These are phyloP conservation scores for Metallyticus violacea DNA, from an alignment of 2,888 invertebrate species.

Conservation along the genomic window DNA sequence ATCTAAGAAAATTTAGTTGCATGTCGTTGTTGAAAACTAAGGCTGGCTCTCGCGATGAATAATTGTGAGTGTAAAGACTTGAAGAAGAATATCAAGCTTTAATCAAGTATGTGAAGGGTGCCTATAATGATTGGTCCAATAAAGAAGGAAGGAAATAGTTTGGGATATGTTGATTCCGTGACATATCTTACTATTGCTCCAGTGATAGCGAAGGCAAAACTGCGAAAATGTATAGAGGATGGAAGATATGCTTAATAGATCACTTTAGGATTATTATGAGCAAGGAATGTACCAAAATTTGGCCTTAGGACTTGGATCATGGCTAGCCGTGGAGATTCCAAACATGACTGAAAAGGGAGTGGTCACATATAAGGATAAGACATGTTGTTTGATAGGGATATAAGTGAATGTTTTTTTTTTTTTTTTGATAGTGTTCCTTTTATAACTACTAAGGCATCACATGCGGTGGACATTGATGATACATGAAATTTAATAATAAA, in stretches of 20 bases:
- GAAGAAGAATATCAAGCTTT: slow-evolving; percentile 96
- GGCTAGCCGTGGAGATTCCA: too few species aligned
- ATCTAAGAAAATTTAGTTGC: slow-evolving; percentile 84
- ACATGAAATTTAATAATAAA: too few species aligned
- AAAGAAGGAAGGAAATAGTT: slow-evolving; percentile 99
- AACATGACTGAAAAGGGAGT: too few species aligned
- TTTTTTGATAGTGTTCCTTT: too few species aligned
- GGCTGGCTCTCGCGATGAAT: slow-evolving; percentile 96
- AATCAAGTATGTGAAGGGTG: slow-evolving; percentile 88
- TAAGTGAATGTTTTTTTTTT: too few species aligned
- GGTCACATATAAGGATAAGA: too few species aligned
- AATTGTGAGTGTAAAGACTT: slow-evolving; percentile 89
- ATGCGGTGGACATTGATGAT: too few species aligned
- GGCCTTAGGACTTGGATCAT: too few species aligned
- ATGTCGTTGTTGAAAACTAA: slow-evolving; percentile 94
- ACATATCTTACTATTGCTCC: slow-evolving; percentile 97
- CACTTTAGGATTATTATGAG: slow-evolving; percentile 99
- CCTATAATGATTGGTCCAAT: slow-evolving; percentile 99
- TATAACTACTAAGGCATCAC: too few species aligned
- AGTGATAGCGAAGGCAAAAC: slow-evolving; percentile 97
- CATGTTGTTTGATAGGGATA: too few species aligned
- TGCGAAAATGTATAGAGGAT: slow-evolving; percentile 96
- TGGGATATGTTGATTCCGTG: slow-evolving; percentile 98
- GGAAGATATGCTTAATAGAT: slow-evolving; percentile 97
- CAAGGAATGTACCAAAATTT: slow-evolving; percentile 94